Evolutionary conservation across 1,140 invertebrate genomes (phyloP), one percentile per base, ranked within the genome.

Genomic region (Halotydeus destructor): DNA sequence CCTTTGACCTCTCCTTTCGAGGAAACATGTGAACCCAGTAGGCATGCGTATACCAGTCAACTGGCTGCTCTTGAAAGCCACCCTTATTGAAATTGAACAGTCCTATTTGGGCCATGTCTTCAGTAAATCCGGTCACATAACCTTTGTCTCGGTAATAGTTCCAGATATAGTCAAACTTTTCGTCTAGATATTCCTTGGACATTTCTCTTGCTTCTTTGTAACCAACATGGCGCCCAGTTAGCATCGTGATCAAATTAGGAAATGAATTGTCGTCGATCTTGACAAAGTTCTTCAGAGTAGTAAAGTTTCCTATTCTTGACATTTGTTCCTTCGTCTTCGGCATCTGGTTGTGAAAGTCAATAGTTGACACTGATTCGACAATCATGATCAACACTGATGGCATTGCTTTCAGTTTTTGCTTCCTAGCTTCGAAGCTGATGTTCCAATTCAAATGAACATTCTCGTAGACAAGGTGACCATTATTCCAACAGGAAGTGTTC

Each of bases 11-110:
- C 25, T 48, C 39, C 18, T 50, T 43, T 0, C 49, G 45, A n/a
- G 11, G 8, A 24, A 44, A 44, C 16, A 44, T 18, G 6, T 43
- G 42, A 5, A 53, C 36, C 30, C 47, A 70, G 54, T 77, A 81
- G 0, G 78, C 74, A 35, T 76, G 61, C 26, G 75, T 61, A 49
- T 83, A 84, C 52, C 78, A 83, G 55, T 86, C 77, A 0, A 75
- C 78, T 0, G 83, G 81, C 16, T 69, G 69, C n/a, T n/a, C n/a
- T 22, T 71, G 61, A 55, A 86, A 89, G 1, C 82, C 82, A 30
- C 65, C 60, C 54, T 75, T 78, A 4, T 69, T 54, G 54, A 77
- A 85, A 57, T 83, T 83, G 50, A 85, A 86, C 0, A 76, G 74
- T 3, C 73, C 72, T 22, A 84, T 73, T 22, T 61, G 57, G 0